Percentiles rank a stretch among this genome's conserved stretches.
phyloP scores from a whole-genome alignment of 2,888 invertebrate species.

The Epistrophe eligans region DNA sequence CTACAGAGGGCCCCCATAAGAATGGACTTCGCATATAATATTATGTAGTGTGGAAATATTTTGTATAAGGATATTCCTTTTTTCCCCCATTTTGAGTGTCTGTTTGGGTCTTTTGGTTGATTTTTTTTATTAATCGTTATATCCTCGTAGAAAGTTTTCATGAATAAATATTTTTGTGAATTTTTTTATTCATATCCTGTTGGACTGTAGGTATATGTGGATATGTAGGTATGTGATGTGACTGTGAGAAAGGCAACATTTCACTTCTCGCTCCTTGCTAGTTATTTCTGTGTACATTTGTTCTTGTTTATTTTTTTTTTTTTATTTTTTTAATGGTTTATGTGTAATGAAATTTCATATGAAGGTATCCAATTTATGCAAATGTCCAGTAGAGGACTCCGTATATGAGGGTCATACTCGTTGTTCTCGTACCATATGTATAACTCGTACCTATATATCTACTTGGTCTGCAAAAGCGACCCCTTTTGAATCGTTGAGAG shows the following conservation, averaged over 20 bases:
- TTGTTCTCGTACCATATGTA: not conserved
- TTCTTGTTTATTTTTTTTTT: not conserved
- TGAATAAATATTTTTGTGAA: conserved; percentile 63
- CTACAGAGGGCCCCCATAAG: not conserved
- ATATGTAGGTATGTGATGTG: too few relatives aligned
- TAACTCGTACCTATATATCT: not conserved
- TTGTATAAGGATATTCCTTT: conserved; percentile 40
- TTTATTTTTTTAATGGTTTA: conserved; percentile 17
- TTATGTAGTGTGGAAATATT: conserved; percentile 40
- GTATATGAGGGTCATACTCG: conserved; percentile 4
- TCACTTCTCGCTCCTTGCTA: conserved; percentile 41
- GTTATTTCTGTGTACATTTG: not conserved
- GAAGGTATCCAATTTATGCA: conserved; percentile 59
- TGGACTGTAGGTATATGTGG: conserved; percentile 9
- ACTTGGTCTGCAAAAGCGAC: conserved; percentile 6
- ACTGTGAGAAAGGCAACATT: conserved; percentile 50
- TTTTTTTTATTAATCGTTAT: conserved; percentile 22
- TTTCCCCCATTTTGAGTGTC: conserved; percentile 26
- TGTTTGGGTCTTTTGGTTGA: conserved; percentile 16
- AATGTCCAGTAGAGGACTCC: conserved; percentile 25
- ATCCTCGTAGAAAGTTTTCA: conserved; percentile 41
- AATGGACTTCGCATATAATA: not conserved
- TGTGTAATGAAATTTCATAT: conserved; percentile 62
- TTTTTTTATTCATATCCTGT: conserved; percentile 57
- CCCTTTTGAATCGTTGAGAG: conserved; percentile 59